A percentile compares a stretch with the other conserved stretches of the same genome.
These are phyloP conservation scores for Cygnus olor DNA, from an alignment of 2,797 vertebrate species.

Conservation along the genomic window DNA sequence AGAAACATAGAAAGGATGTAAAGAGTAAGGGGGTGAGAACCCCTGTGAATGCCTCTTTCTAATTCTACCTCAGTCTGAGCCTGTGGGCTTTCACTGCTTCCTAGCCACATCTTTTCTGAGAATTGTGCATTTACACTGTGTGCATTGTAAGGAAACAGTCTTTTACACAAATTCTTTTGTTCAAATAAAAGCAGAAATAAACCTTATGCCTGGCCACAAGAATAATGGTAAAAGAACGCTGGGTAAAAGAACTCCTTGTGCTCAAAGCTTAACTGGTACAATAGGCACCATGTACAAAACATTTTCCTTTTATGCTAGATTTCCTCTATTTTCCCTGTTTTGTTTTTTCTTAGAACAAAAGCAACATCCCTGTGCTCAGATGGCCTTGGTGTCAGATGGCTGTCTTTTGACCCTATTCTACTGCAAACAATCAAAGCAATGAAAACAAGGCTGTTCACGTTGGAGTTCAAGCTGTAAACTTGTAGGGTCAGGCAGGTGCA, in stretches of 20 bases:
- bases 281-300: neutral
- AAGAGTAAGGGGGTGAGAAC: neutral
- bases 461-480: neutral
- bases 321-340: neutral
- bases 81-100: neutral
- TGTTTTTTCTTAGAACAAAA: neutral
- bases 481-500: neutral
- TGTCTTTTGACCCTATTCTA: neutral
- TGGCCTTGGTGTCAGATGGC: neutral
- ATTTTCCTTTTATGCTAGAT: neutral
- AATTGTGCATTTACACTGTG: accelerated
- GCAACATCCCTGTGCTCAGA: neutral
- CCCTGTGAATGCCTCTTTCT: neutral
- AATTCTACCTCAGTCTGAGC: neutral
- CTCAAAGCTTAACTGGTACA: neutral
- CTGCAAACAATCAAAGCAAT: neutral
- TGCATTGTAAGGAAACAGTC: neutral
- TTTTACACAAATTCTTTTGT: neutral
- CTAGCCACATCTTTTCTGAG: neutral
- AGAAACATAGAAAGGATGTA: neutral
- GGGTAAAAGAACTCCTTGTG: neutral
- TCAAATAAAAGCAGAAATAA: neutral
- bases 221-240: neutral
- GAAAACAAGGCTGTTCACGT: neutral
- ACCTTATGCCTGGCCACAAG: neutral